Evolutionary conservation across 2,888 invertebrate genomes (phyloP).

Genomic region (Antheraea yamamai): DNA sequence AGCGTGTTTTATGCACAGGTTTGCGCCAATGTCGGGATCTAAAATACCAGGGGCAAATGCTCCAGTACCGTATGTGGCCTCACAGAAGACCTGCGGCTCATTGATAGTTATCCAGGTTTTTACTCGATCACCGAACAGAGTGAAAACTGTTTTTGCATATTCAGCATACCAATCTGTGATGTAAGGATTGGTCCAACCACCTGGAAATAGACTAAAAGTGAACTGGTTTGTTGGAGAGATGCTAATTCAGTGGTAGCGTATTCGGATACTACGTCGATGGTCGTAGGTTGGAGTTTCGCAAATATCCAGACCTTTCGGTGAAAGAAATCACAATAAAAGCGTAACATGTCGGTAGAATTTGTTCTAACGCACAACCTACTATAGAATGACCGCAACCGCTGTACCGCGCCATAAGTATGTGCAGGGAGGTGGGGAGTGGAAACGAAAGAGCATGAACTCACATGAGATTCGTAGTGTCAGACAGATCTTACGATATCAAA

Average conservation of each 20-base stretch:
- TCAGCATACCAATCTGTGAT: slow-evolving; percentile 31
- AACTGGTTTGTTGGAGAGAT: background rate
- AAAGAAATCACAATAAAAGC: background rate
- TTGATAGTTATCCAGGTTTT: slow-evolving; percentile 81
- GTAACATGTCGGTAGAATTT: background rate
- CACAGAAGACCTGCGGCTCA: slow-evolving; percentile 22
- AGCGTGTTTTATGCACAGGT: slow-evolving; percentile 22
- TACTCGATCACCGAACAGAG: slow-evolving; percentile 32
- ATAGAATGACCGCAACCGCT: too few relatives aligned
- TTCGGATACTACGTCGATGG: too few relatives aligned
- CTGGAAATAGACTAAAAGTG: slow-evolving; percentile 12
- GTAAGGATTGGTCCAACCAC: slow-evolving; percentile 34
- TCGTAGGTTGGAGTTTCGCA: too few relatives aligned
- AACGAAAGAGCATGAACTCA: too few relatives aligned
- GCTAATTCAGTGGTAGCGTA: background rate
- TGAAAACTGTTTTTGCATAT: slow-evolving; percentile 28
- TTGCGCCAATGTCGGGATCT: slow-evolving; percentile 18
- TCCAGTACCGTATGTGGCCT: background rate
- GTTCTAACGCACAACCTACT: background rate
- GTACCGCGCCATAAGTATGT: too few relatives aligned
- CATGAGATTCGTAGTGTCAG: too few relatives aligned
- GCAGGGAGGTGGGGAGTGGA: too few relatives aligned
- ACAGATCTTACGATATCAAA: too few relatives aligned
- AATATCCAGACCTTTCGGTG: background rate
- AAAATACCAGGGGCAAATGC: slow-evolving; percentile 12